phyloP scores from a whole-genome alignment of 2,797 vertebrate species.

The Brotula barbata region DNA sequence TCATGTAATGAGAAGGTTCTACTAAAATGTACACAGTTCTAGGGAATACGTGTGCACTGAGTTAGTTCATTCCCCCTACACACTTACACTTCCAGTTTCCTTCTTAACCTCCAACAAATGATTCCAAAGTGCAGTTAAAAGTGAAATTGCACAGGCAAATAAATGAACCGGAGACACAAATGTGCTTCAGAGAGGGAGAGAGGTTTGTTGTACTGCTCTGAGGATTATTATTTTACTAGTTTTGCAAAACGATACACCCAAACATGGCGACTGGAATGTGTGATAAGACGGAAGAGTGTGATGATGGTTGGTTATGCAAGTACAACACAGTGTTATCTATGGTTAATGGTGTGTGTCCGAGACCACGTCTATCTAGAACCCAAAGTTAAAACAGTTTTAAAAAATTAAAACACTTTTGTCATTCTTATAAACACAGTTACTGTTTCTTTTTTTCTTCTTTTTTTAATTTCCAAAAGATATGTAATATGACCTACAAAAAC shows the following conservation, averaged over 20 bases:
- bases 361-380: slow-evolving; percentile 63
- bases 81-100: slow-evolving; percentile 48
- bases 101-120: slow-evolving; percentile 42
- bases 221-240: slow-evolving; percentile 11
- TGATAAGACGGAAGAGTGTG: slow-evolving; percentile 29
- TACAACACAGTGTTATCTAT: slow-evolving; percentile 32
- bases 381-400: slow-evolving; percentile 65
- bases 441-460: slow-evolving; percentile 51
- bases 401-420: slow-evolving; percentile 24
- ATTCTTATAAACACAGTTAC: slow-evolving; percentile 65
- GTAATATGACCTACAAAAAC: slow-evolving; percentile 70
- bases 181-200: slow-evolving; percentile 9
- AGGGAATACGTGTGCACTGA: slow-evolving; percentile 57
- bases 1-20: slow-evolving; percentile 59
- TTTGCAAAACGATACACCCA: slow-evolving; percentile 22
- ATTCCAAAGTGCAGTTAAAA: slow-evolving; percentile 65
- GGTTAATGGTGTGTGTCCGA: slow-evolving; percentile 51
- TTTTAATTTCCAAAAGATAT: slow-evolving; percentile 72
- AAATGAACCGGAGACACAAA: slow-evolving; percentile 28
- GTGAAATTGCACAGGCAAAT: slow-evolving; percentile 47
- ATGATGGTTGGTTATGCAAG: slow-evolving; percentile 28
- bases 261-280: slow-evolving; percentile 14
- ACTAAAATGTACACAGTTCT: slow-evolving; percentile 59
- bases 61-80: slow-evolving; percentile 53
- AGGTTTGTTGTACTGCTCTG: slow-evolving; percentile 12